Evolutionary conservation across 2,113 vertebrate genomes (phyloP), one percentile per base, ranked within the genome.

Genomic region (Calidris pygmaea): DNA sequence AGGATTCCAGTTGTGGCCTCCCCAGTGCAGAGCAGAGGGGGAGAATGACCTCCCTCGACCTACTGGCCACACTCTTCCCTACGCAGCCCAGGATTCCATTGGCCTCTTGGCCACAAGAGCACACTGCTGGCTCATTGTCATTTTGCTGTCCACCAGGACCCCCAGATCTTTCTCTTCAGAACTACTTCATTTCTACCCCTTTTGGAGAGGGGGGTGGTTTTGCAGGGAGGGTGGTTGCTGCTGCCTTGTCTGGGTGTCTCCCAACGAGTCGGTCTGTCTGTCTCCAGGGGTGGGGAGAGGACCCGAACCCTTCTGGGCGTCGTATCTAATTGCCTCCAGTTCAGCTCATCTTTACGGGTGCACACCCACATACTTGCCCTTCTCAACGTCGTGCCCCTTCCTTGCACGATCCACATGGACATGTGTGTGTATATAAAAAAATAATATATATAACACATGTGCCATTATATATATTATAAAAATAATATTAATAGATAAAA

Each of bases 341-440:
- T 66, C 16, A 16, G 18, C 22, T 78, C 22, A 14, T n/a, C n/a
- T 7, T 2, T 2, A 5, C 19, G n/a, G 12, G 37, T 27, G 37
- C 15, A 14, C 11, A 10, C 39, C 47, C 53, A 9, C 4, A 3
- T 12, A 3, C 1, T 14, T 60, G 62, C 45, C 43, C 73, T 58
- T 72, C 66, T 66, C 65, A 48, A 12, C 32, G 3, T 41, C 16
- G 1, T 9, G 7, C 15, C 41, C 80, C 41, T 41, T 68, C 47
- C 68, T 67, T 55, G 12, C 27, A 18, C 12, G 22, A 1, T 4
- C 5, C 9, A 32, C 32, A 14, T 0, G 0, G 30, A n/a, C 1
- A 0, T n/a, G 21, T 62, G 6, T 47, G 4, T 53, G 1, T 43
- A 6, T 56, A 3, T 19, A 19, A n/a, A 8, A 37, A 37, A 62